phyloP scores from a whole-genome alignment of 2,113 vertebrate genomes.

The Grus americana region DNA sequence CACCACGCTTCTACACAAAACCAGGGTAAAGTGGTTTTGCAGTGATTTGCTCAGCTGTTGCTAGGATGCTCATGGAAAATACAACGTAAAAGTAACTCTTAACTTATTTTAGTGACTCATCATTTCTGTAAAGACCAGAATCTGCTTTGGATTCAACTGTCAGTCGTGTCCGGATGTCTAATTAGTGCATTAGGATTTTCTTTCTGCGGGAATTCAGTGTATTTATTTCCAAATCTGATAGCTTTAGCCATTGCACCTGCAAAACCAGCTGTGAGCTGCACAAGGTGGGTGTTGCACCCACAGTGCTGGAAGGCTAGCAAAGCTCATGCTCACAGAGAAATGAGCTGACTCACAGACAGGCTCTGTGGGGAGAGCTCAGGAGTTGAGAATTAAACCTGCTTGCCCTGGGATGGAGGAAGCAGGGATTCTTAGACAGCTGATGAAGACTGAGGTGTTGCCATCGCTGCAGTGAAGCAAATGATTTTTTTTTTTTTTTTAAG shows the following conservation, averaged over 20 bases:
- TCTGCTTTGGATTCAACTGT: not conserved
- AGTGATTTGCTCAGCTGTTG: not conserved
- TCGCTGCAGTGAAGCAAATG: not conserved
- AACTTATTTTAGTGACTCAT: not conserved
- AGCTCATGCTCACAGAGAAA: not conserved
- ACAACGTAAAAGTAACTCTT: not conserved
- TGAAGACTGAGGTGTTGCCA: not conserved
- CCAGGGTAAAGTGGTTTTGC: not conserved
- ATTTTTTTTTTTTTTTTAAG: not conserved
- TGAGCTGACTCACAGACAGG: not conserved
- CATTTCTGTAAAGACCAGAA: not conserved
- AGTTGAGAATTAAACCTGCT: not conserved
- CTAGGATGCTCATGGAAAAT: not conserved
- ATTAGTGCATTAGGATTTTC: not conserved
- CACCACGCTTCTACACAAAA: accelerated
- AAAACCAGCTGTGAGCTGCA: not conserved
- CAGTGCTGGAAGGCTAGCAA: not conserved
- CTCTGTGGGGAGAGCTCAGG: not conserved
- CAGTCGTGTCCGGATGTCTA: not conserved
- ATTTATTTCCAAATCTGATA: not conserved
- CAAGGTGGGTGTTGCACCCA: not conserved
- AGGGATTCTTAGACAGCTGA: not conserved
- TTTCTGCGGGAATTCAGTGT: not conserved
- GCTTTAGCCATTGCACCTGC: not conserved
- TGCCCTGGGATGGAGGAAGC: not conserved